Evolutionary conservation across 2,113 vertebrate genomes (phyloP).

Genomic region (Furnarius figulus): DNA sequence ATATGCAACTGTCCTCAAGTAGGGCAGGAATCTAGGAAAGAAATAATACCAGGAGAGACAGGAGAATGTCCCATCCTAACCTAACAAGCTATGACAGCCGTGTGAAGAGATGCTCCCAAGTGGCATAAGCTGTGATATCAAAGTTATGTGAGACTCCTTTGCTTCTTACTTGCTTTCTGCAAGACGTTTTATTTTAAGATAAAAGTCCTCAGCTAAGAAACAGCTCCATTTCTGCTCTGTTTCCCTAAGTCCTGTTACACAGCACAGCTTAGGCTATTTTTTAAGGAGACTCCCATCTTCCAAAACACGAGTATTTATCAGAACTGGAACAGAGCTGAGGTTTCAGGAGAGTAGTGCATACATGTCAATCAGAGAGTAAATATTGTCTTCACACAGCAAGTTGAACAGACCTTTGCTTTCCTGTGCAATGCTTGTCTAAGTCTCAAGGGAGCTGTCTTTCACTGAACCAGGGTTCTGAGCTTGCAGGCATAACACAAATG

Average conservation of each 20-base stretch:
- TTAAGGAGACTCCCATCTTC: constrained; percentile 1
- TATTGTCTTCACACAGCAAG: neutral
- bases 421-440: neutral
- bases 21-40: neutral
- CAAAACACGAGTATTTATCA: neutral
- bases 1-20: neutral
- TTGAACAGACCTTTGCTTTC: constrained; percentile 27
- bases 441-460: constrained; percentile 27
- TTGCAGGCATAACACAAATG: constrained; percentile 2
- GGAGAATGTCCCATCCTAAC: neutral
- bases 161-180: neutral
- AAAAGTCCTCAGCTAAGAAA: neutral
- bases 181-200: neutral
- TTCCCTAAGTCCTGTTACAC: neutral
- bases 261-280: neutral
- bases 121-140: neutral
- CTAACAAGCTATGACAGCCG: neutral
- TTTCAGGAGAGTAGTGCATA: neutral
- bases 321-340: neutral
- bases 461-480: neutral
- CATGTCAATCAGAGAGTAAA: constrained; percentile 36
- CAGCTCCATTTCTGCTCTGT: neutral
- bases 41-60: neutral
- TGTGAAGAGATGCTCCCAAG: neutral
- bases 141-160: neutral